phyloP scores from a whole-genome alignment of 2,888 invertebrate genomes.

The Meteorus cinctellus region DNA sequence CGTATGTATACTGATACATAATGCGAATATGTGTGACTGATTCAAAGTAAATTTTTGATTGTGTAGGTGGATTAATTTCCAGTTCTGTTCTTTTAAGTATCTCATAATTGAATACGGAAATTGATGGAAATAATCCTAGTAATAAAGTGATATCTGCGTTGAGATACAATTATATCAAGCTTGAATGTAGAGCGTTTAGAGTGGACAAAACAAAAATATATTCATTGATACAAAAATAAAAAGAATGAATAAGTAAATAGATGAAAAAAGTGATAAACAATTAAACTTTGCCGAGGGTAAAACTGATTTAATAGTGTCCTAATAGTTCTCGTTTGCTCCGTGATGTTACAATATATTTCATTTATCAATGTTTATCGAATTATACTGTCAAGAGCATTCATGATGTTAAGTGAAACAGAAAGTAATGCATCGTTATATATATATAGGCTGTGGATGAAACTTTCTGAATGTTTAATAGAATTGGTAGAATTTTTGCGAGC shows the following conservation, averaged over 20 bases:
- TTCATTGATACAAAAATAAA: neutral
- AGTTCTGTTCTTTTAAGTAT: neutral
- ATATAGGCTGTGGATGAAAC: conserved; percentile 68
- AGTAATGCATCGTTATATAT: conserved; percentile 62
- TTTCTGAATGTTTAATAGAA: neutral
- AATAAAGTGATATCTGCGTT: neutral
- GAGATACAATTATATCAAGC: neutral
- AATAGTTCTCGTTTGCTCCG: neutral
- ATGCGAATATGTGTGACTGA: neutral
- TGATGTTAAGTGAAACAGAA: conserved; percentile 47
- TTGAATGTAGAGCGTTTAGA: neutral
- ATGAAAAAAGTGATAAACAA: conserved; percentile 1
- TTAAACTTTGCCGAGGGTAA: neutral
- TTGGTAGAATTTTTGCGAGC: neutral
- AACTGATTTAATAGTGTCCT: neutral
- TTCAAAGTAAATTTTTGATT: neutral
- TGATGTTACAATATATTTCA: neutral
- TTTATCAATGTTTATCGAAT: conserved; percentile 48
- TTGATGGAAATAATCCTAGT: neutral
- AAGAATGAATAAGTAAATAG: neutral
- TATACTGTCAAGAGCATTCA: neutral
- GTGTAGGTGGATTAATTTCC: neutral
- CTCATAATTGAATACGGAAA: neutral
- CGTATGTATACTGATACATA: neutral
- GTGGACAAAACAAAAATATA: neutral